Base-by-base conservation (phyloP, 2,888 invertebrate species). In the Mythimna impura region DNA sequence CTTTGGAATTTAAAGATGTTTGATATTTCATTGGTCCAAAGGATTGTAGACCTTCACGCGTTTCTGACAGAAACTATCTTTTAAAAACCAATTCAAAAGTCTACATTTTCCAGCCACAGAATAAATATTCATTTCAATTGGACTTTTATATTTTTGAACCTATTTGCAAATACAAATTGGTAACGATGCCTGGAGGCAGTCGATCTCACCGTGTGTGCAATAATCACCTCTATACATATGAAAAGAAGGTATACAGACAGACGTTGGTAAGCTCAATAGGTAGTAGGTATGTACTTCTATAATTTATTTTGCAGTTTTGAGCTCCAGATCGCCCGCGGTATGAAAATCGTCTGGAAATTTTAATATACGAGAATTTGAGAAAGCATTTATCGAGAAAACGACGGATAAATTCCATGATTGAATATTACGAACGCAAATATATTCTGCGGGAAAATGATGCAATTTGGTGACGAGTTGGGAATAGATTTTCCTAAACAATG, bases 361-460 rank as follows among this genome's bases (percentile, higher is more conserved):
- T 40, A 61, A 54, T 36, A 62, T 34, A 6, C 8, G 34, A 52
- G 54, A 79, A 54, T 73, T 73, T 34, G 10, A 66, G 73, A 55
- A 43, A 34, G 50, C 55, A 36, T 80, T 73, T 65, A 62, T 55
- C 47, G 47, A 47, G 40, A 20, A 62, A 52, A 52, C 14, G 43
- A 34, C 9, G 20, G n/a, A 80, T 64, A 79, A n/a, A 47, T 73
- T 73, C n/a, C 9, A 36, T 17, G 47, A 79, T 79, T 54, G 62
- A 78, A 76, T 79, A 17, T 64, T 71, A 63, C 30, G 20, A 64
- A 60, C 64, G 58, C 8, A 40, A 36, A 74, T 78, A 72, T 64
- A 54, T 72, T 60, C 12, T 2, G 14, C 2, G 6, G 12, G 7
- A 30, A 40, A 17, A 22, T 12, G 14, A 30, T 68, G 30, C 20